Evolutionary conservation across 2,888 invertebrate species (phyloP), one percentile per base, ranked within the genome.

Genomic region (Drosophila pseudotalamancana): DNA sequence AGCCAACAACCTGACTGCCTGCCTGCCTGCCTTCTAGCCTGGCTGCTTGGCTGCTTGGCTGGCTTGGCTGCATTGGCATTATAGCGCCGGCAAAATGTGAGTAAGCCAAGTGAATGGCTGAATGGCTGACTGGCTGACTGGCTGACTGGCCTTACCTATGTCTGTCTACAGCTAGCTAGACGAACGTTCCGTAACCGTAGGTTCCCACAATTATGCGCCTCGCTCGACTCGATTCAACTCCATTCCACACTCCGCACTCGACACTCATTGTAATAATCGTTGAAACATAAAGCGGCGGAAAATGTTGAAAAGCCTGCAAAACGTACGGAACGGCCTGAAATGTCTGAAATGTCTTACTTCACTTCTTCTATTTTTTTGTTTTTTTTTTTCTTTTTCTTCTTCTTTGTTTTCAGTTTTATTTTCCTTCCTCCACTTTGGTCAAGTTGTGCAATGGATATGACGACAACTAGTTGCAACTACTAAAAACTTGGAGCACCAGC

Each of bases 201-300:
- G 84, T 85, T 81, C 81, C 81, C 81, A 81, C 81, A 85, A 81
- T 81, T 81, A 81, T 79, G 81, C 79, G 85, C 72, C 82, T 82
- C 79, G 81, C 62, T 74, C 73, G 53, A 69, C 56, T 68, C 63
- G 32, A 73, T 25, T 54, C 67, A 2, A 45, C 61, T 74, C 59
- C 37, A 62, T 59, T 56, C 72, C 40, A 56, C 40, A 51, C 35
- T 57, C 63, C 49, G 56, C 77, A 62, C 56, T 64, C 71, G 35
- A 45, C 73, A 53, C 67, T 70, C 59, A 79, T 78, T 75, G 78
- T 81, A 84, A 81, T 76, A 81, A 84, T 71, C 81, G 81, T 79
- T 85, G 85, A 65, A 82, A 81, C 73, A 81, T 81, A 81, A 81
- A 84, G 78, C 66, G 68, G 69, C 67, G 82, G 68, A 81, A 78